These are phyloP conservation scores for Hylia prasina DNA, from an alignment of 2,113 vertebrate genomes.

Conservation along the genomic window DNA sequence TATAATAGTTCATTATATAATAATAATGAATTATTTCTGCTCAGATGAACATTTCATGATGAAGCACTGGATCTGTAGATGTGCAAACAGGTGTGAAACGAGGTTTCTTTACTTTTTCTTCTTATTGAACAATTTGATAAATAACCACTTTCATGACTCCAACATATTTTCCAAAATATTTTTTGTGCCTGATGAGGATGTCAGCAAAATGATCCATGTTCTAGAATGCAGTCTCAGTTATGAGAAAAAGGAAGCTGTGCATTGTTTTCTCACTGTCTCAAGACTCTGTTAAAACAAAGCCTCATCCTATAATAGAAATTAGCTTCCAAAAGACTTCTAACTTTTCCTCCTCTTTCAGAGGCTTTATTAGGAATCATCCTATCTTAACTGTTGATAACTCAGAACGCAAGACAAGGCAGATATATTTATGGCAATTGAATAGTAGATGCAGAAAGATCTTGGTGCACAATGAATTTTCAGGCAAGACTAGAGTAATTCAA, in stretches of 20 bases:
- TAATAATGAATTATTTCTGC: too few species aligned
- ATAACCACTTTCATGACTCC: not conserved
- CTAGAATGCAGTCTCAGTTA: not conserved
- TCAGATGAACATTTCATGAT: not conserved
- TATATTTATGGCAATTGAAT: not conserved
- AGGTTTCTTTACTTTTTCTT: not conserved
- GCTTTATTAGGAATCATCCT: not conserved
- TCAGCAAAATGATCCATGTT: not conserved
- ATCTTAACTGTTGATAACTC: not conserved
- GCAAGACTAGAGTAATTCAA: not conserved
- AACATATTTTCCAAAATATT: not conserved
- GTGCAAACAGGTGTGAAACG: not conserved
- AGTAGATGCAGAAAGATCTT: not conserved
- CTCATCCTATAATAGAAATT: not conserved
- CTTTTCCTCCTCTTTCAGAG: not conserved
- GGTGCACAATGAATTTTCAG: not conserved
- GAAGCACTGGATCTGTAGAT: not conserved
- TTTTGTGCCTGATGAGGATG: not conserved
- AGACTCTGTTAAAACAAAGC: not conserved
- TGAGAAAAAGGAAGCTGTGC: not conserved
- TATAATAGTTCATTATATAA: too few species aligned
- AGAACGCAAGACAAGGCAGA: not conserved
- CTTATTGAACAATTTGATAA: not conserved
- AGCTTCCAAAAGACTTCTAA: not conserved
- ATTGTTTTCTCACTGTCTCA: not conserved